phyloP scores from a whole-genome alignment of 2,113 vertebrate species.

The Dascyllus trimaculatus region DNA sequence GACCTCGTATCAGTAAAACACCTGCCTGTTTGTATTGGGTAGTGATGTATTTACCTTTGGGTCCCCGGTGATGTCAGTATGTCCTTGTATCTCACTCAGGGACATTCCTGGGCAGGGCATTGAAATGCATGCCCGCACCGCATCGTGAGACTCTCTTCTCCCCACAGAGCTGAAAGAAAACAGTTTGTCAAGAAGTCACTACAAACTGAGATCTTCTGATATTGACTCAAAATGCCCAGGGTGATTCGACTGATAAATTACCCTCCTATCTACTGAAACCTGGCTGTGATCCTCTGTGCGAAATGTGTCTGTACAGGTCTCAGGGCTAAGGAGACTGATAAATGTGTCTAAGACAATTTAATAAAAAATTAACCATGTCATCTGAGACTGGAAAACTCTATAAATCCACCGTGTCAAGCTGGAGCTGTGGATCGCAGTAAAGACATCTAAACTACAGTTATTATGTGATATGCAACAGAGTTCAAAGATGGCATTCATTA shows the following conservation, averaged over 20 bases:
- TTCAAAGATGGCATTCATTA: neutral
- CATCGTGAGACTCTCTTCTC: constrained; percentile 89
- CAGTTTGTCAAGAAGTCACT: constrained; percentile 79
- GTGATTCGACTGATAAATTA: constrained; percentile 87
- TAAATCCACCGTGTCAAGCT: constrained; percentile 72
- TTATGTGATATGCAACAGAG: neutral
- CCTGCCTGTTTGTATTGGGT: neutral
- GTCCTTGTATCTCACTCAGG: constrained; percentile 87
- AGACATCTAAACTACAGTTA: neutral
- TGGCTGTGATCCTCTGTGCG: constrained; percentile 78
- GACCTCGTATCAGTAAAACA: neutral
- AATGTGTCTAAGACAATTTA: constrained; percentile 80
- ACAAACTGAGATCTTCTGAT: constrained; percentile 82
- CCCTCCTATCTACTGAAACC: constrained; percentile 81
- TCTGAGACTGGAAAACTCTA: constrained; percentile 70
- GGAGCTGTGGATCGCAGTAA: neutral
- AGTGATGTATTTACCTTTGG: constrained; percentile 85
- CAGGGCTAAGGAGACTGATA: constrained; percentile 80
- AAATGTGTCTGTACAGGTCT: constrained; percentile 80
- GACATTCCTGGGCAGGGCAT: constrained; percentile 87
- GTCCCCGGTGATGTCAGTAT: constrained; percentile 84
- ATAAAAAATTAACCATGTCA: constrained; percentile 84
- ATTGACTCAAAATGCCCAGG: constrained; percentile 89
- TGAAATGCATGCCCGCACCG: constrained; percentile 85
- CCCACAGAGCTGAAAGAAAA: constrained; percentile 89